phyloP scores from a whole-genome alignment of 1,140 invertebrate species.

The Ips typographus region DNA sequence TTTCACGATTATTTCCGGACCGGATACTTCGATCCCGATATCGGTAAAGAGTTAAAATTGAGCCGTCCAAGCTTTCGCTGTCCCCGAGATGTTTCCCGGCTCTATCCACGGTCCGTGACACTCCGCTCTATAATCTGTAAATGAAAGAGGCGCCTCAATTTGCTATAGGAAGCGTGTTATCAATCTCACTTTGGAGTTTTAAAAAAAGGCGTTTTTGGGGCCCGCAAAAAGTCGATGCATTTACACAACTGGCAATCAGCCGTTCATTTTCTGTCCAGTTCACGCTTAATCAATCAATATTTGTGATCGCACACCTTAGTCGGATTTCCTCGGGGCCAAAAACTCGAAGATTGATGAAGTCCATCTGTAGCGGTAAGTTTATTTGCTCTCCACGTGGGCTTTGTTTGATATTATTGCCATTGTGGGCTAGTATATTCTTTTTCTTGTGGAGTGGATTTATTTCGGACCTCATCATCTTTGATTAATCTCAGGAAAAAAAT shows the following conservation, averaged over 20 bases:
- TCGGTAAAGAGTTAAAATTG: too few species aligned
- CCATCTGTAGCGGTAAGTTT: neutral
- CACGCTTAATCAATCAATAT: slow-evolving; percentile 10
- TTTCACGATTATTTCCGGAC: too few species aligned
- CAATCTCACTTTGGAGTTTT: slow-evolving; percentile 1
- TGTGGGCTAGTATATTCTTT: too few species aligned
- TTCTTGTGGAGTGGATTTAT: too few species aligned
- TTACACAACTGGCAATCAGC: slow-evolving; percentile 5
- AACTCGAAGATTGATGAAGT: slow-evolving; percentile 7
- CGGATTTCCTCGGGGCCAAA: neutral
- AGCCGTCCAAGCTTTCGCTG: too few species aligned
- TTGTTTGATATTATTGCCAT: neutral
- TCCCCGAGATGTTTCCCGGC: too few species aligned
- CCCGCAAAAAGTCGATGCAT: slow-evolving; percentile 5
- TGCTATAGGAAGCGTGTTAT: neutral
- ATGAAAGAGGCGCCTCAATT: neutral
- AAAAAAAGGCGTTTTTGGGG: neutral
- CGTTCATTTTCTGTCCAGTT: neutral
- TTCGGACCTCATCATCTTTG: too few species aligned
- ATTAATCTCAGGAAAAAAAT: too few species aligned
- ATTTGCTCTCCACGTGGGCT: neutral
- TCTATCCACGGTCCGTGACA: too few species aligned
- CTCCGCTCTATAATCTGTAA: neutral
- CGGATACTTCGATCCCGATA: too few species aligned
- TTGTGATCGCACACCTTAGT: slow-evolving; percentile 2